phyloP scores from a whole-genome alignment of 2,888 invertebrate species.

The Drosophila birchii region DNA sequence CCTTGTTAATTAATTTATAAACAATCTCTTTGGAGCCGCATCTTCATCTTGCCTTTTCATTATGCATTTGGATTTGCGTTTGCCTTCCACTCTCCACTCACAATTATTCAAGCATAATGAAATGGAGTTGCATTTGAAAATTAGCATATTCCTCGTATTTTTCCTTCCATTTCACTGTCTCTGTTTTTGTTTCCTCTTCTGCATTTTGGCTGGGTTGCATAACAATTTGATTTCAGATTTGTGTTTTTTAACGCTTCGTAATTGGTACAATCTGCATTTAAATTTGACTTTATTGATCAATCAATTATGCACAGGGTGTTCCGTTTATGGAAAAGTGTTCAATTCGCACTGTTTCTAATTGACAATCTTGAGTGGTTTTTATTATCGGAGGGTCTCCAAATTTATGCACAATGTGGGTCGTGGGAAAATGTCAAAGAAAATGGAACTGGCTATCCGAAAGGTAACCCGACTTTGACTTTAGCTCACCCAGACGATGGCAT shows the following conservation, averaged over 20 bases:
- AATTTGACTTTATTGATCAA: constrained; percentile 62
- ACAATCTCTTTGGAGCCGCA: constrained; percentile 51
- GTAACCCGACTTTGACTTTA: neutral
- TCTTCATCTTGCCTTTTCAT: constrained; percentile 36
- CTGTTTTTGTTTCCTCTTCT: constrained; percentile 42
- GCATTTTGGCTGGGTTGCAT: constrained; percentile 44
- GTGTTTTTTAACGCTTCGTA: constrained; percentile 53
- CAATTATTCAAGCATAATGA: constrained; percentile 62
- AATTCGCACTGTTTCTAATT: constrained; percentile 44
- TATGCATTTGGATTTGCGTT: constrained; percentile 24
- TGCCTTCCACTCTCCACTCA: constrained; percentile 64
- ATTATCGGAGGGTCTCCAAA: constrained; percentile 5
- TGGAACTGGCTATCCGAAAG: constrained; percentile 1
- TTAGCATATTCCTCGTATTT: constrained; percentile 54
- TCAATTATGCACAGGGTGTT: constrained; percentile 49
- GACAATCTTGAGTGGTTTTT: constrained; percentile 21
- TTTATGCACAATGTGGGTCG: constrained; percentile 29
- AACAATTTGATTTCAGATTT: constrained; percentile 42
- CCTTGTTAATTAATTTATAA: constrained; percentile 74
- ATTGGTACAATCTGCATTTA: constrained; percentile 64
- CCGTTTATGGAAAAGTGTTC: constrained; percentile 27
- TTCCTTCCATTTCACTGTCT: constrained; percentile 39
- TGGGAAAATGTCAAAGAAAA: constrained; percentile 37
- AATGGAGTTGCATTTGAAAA: constrained; percentile 55
- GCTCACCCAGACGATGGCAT: constrained; percentile 7